Evolutionary conservation across 2,797 vertebrate species (phyloP).

Genomic region (Pygocentrus nattereri): DNA sequence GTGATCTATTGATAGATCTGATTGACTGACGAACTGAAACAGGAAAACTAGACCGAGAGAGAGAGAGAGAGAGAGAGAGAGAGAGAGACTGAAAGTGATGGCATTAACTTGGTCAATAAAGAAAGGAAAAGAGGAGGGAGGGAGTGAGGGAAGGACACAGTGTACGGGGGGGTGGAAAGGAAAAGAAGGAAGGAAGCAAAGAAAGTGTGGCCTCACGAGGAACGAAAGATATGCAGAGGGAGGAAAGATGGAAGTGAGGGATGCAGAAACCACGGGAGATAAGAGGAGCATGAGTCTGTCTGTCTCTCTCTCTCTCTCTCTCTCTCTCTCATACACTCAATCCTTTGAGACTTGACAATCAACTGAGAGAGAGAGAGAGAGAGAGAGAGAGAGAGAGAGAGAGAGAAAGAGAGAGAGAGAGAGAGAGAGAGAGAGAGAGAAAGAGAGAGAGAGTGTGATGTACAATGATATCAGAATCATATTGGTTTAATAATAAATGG

Average conservation of each 20-base stretch:
- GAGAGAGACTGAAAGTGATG: constrained; percentile 30
- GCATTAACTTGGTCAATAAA: constrained; percentile 2
- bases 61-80: constrained; percentile 38
- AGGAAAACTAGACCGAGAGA: constrained; percentile 39
- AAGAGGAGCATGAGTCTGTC: constrained; percentile 15
- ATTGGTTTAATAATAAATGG: too few species aligned
- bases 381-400: constrained; percentile 42
- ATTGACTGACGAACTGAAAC: constrained; percentile 38
- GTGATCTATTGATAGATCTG: neutral
- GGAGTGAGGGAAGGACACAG: constrained; percentile 6
- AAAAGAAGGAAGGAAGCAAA: constrained; percentile 42
- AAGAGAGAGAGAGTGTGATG: constrained; percentile 52
- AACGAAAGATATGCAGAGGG: constrained; percentile 37
- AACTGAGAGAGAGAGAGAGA: neutral
- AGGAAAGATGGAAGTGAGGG: constrained; percentile 32
- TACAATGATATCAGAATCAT: too few species aligned
- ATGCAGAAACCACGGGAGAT: constrained; percentile 36
- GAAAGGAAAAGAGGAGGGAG: constrained; percentile 32
- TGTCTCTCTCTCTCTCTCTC: too few species aligned
- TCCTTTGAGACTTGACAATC: neutral
- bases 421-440: constrained; percentile 35
- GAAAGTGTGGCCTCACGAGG: constrained; percentile 41
- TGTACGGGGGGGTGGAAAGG: neutral
- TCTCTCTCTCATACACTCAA: neutral
- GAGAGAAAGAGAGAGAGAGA: constrained; percentile 21